These are phyloP conservation scores for Agriopis marginaria DNA, from an alignment of 2,888 invertebrate genomes.

Conservation along the genomic window DNA sequence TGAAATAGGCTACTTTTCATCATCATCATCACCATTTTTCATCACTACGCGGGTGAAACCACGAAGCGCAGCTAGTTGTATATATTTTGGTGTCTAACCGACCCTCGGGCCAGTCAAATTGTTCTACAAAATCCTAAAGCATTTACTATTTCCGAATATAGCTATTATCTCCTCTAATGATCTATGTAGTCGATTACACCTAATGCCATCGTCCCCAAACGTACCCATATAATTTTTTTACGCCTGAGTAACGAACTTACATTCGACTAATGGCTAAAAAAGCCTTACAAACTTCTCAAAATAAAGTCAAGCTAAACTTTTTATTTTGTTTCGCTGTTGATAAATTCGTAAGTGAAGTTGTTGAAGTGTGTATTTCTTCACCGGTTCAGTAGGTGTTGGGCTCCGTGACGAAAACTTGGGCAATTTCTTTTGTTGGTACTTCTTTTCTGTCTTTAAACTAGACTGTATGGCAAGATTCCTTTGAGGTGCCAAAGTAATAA, in stretches of 20 bases:
- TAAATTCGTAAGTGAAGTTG: slow-evolving; percentile 7
- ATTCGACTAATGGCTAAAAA: slow-evolving; percentile 32
- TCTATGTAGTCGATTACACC: neutral
- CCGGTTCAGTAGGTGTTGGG: neutral
- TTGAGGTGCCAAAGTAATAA: too few relatives aligned
- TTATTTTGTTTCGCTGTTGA: slow-evolving; percentile 21
- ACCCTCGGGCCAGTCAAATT: too few relatives aligned
- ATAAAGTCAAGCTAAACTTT: slow-evolving; percentile 23
- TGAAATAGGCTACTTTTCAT: too few relatives aligned
- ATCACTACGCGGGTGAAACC: too few relatives aligned
- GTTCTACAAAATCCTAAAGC: neutral
- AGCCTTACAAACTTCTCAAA: slow-evolving; percentile 24
- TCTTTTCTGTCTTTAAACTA: neutral
- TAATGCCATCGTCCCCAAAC: neutral
- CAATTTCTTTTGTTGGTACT: neutral
- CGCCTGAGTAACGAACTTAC: slow-evolving; percentile 27
- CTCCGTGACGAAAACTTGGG: slow-evolving; percentile 6
- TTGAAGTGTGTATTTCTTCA: slow-evolving; percentile 8
- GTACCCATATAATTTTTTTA: slow-evolving; percentile 18
- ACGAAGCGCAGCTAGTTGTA: too few relatives aligned
- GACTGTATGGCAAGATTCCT: too few relatives aligned
- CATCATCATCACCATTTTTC: too few relatives aligned
- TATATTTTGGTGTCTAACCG: too few relatives aligned
- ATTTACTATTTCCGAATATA: neutral
- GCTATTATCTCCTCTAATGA: neutral